These are phyloP conservation scores for Drosophila longiperda DNA, from an alignment of 2,888 invertebrate species.

Conservation along the genomic window DNA sequence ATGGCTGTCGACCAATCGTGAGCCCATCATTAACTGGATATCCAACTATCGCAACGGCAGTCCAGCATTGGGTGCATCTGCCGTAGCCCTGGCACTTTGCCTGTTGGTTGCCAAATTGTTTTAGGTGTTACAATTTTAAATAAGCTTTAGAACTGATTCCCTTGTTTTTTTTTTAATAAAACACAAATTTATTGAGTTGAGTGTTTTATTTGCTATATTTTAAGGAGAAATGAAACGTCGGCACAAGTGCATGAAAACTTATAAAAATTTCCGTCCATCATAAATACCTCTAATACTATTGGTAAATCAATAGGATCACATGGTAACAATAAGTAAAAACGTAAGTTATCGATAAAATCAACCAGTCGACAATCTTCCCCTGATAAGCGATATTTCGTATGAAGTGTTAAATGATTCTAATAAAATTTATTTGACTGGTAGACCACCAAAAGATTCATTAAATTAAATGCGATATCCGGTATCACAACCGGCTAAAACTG, in stretches of 20 bases:
- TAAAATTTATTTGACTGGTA: background rate
- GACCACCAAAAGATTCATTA: no score
- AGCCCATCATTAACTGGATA: constrained; percentile 77
- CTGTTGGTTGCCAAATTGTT: constrained; percentile 56
- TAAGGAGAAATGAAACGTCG: background rate
- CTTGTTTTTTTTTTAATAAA: constrained; percentile 33
- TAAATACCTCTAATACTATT: constrained; percentile 47
- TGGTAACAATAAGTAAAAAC: constrained; percentile 26
- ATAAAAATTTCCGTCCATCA: constrained; percentile 3
- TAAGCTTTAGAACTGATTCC: constrained; percentile 36
- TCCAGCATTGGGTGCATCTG: constrained; percentile 54
- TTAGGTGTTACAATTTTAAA: constrained; percentile 46
- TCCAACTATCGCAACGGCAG: constrained; percentile 49
- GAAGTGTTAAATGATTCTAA: background rate
- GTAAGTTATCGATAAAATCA: constrained; percentile 33
- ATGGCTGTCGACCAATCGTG: constrained; percentile 80
- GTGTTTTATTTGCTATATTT: background rate
- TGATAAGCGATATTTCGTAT: constrained; percentile 44
- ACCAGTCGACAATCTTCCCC: constrained; percentile 21
- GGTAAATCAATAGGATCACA: constrained; percentile 35
- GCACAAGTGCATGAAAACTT: background rate
- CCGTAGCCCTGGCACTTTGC: constrained; percentile 49
- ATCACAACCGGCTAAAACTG: no score
- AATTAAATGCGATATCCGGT: no score
- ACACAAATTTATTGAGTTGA: constrained; percentile 10